Evolutionary conservation across 2,113 vertebrate species (phyloP).

Genomic region (Trematomus loennbergii): DNA sequence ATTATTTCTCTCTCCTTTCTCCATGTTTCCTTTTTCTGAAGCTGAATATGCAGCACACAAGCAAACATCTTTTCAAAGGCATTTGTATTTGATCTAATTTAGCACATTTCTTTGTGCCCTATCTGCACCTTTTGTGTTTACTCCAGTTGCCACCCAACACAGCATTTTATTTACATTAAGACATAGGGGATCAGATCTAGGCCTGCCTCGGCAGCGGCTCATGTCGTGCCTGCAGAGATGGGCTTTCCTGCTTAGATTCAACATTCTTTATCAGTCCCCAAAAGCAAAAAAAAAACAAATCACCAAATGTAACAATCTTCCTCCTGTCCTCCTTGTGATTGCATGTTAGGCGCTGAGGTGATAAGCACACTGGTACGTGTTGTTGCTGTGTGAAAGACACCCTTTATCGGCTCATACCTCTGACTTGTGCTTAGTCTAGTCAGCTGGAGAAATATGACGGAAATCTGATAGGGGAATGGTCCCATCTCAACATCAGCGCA

Average conservation of each 20-base stretch:
- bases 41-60: not conserved
- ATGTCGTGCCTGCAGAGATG: conserved; percentile 68
- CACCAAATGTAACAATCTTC: conserved; percentile 88
- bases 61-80: not conserved
- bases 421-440: conserved; percentile 88
- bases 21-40: conserved; percentile 8
- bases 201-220: conserved; percentile 65
- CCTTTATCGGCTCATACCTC: conserved; percentile 87
- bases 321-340: conserved; percentile 84
- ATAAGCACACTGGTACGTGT: conserved; percentile 87
- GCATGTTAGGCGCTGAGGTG: conserved; percentile 85
- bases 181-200: conserved; percentile 70
- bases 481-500: conserved; percentile 84
- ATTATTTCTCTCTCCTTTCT: conserved; percentile 12
- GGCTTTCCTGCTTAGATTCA: conserved; percentile 75
- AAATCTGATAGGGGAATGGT: conserved; percentile 84
- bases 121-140: conserved; percentile 38
- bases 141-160: conserved; percentile 49
- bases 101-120: not conserved
- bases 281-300: conserved; percentile 84
- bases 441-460: conserved; percentile 85
- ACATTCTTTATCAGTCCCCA: conserved; percentile 73
- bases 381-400: conserved; percentile 88
- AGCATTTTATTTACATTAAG: conserved; percentile 77
- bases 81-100: conserved; percentile 32